These are phyloP conservation scores for Phortica magna DNA, from an alignment of 2,888 invertebrate species.

Conservation along the genomic window DNA sequence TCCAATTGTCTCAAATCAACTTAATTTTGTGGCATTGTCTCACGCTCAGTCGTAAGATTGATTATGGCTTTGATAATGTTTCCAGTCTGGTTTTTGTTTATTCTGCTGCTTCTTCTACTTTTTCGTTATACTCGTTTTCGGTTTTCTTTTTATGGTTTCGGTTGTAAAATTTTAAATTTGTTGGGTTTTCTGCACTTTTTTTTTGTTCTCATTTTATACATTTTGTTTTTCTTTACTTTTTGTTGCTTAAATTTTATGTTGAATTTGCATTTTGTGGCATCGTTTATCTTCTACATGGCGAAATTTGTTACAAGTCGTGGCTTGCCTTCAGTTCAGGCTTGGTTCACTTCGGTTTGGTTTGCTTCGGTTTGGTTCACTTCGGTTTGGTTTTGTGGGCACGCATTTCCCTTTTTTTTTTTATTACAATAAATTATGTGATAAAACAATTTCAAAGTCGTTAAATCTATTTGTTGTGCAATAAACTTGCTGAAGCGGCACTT, in stretches of 20 bases:
- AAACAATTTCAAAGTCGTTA: conserved; percentile 56
- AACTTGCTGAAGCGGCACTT: conserved; percentile 39
- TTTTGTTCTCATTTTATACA: background rate
- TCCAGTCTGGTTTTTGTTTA: conserved; percentile 18
- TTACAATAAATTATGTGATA: conserved; percentile 55
- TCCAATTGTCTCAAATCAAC: background rate
- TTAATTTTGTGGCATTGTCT: conserved; percentile 8
- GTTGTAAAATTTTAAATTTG: conserved; percentile 39
- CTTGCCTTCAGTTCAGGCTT: background rate
- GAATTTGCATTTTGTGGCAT: conserved; percentile 30
- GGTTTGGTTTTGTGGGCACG: conserved; percentile 29
- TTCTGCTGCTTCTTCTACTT: background rate
- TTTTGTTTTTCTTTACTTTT: background rate
- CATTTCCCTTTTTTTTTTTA: conserved; percentile 11
- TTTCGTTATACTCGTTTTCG: background rate
- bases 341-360: conserved; percentile 7
- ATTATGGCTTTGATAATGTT: conserved; percentile 26
- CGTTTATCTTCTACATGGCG: conserved; percentile 9
- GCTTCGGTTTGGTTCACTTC: conserved; percentile 6
- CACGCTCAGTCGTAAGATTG: conserved; percentile 27
- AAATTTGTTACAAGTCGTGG: background rate
- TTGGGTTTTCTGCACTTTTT: conserved; percentile 29
- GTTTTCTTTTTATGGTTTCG: background rate
- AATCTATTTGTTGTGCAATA: conserved; percentile 43
- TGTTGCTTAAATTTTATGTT: conserved; percentile 9